phyloP scores from a whole-genome alignment of 2,888 invertebrate genomes.

The Phrixothrix hirtus region DNA sequence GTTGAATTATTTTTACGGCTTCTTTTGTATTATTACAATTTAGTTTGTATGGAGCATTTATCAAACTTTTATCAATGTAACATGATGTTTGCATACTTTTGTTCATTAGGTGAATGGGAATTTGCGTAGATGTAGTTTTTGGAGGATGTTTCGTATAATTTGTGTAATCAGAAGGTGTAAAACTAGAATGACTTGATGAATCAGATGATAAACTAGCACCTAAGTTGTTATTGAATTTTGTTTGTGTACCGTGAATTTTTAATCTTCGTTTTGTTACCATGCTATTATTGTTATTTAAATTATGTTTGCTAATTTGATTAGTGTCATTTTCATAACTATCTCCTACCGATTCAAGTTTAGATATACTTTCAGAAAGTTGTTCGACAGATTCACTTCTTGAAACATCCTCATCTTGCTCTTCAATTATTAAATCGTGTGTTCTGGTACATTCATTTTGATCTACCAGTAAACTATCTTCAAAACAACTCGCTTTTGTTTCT shows the following conservation, averaged over 20 bases:
- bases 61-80: slow-evolving; percentile 52
- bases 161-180: slow-evolving; percentile 13
- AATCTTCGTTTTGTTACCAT: slow-evolving; percentile 26
- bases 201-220: slow-evolving; percentile 35
- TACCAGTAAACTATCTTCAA: slow-evolving; percentile 35
- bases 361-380: slow-evolving; percentile 55
- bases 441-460: slow-evolving; percentile 56
- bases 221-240: slow-evolving; percentile 35
- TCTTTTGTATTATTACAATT: slow-evolving; percentile 48
- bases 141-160: slow-evolving; percentile 2
- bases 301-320: slow-evolving; percentile 40
- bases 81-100: slow-evolving; percentile 76
- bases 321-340: slow-evolving; percentile 40
- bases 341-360: slow-evolving; percentile 51
- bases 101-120: slow-evolving; percentile 65
- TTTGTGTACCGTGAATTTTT: slow-evolving; percentile 41
- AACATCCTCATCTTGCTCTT: slow-evolving; percentile 60
- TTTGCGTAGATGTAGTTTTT: slow-evolving; percentile 28
- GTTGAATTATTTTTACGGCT: slow-evolving; percentile 66
- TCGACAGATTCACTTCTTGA: slow-evolving; percentile 59
- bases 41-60: slow-evolving; percentile 45
- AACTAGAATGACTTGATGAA: slow-evolving; percentile 28
- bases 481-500: slow-evolving; percentile 23
- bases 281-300: slow-evolving; percentile 60
- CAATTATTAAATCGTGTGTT: slow-evolving; percentile 60